phyloP scores from a whole-genome alignment of 2,888 invertebrate genomes.

The Eledone cirrhosa region DNA sequence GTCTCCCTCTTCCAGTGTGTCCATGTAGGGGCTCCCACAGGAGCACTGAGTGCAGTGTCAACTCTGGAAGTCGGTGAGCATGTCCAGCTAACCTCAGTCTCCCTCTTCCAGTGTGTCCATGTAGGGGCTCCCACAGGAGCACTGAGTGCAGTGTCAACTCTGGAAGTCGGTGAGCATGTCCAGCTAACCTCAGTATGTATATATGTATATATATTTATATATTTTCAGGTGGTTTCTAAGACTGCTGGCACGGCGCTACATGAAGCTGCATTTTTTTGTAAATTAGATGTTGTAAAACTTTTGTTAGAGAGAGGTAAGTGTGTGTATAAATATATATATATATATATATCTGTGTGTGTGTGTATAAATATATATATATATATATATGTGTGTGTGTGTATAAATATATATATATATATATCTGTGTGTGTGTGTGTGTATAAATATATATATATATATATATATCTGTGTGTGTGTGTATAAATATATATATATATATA shows the following conservation, averaged over 20 bases:
- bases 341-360: neutral
- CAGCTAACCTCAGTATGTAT: too few relatives aligned
- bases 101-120: too few relatives aligned
- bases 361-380: neutral
- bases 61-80: too few relatives aligned
- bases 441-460: neutral
- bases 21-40: too few relatives aligned
- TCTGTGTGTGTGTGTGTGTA: neutral
- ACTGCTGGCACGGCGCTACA: slow-evolving; percentile 85
- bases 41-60: too few relatives aligned
- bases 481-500: too few relatives aligned
- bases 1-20: too few relatives aligned
- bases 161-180: too few relatives aligned
- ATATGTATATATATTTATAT: too few relatives aligned
- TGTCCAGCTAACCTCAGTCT: too few relatives aligned
- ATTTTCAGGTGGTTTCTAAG: slow-evolving; percentile 23
- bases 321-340: slow-evolving; percentile 1
- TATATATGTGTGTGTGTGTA: neutral
- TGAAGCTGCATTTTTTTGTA: slow-evolving; percentile 91
- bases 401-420: neutral
- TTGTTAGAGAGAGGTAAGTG: slow-evolving; percentile 73
- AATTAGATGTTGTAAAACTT: slow-evolving; percentile 85
- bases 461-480: neutral
- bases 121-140: too few relatives aligned
- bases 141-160: too few relatives aligned